Base-by-base conservation (phyloP, 2,797 vertebrate species). In the Gymnodraco acuticeps region DNA sequence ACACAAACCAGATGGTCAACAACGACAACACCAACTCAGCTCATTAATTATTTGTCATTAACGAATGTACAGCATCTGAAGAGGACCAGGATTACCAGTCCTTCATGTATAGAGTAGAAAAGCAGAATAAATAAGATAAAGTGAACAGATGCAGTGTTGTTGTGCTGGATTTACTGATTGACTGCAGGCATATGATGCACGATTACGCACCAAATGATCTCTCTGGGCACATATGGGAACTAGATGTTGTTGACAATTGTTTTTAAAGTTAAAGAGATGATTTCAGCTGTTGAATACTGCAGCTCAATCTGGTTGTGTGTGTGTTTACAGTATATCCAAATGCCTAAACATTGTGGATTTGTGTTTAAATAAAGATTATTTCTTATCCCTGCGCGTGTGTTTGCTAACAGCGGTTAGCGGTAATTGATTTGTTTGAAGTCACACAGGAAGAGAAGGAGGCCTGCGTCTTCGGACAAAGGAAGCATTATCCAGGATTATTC, bases 381-480 rank as follows among this genome's bases (percentile, higher is more conserved):
- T 63, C 16, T 53, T 71, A 78, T 78, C 77, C 63, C n/a, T 1
- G 6, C 10, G 2, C 1, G 56, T 10, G 60, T 10, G 76, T 51
- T 53, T 51, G 50, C 64, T 2, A 53, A 27, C 56, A 69, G 43
- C 43, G 14, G 5, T 17, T 27, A 10, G 78, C 71, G 1, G 71
- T 90, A 90, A 89, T 88, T 88, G 81, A 88, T 86, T 90, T 69
- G 78, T 90, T 87, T 89, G 85, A 89, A 81, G 77, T 77, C 52
- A n/a, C 45, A 59, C 64, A 69, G 69, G 64, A 64, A 46, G 77
- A 68, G 74, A 15, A 31, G 56, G 63, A 63, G 54, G 81, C 62
- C 73, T 38, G 69, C 16, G 67, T 87, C 70, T 14, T 13, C 9
- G 6, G 79, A 90, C 88, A 91, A 91, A 90, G 87, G 88, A 65